Evolutionary conservation across 1,140 invertebrate genomes (phyloP), one percentile per base, ranked within the genome.

Genomic region (Phocides pigmalion): DNA sequence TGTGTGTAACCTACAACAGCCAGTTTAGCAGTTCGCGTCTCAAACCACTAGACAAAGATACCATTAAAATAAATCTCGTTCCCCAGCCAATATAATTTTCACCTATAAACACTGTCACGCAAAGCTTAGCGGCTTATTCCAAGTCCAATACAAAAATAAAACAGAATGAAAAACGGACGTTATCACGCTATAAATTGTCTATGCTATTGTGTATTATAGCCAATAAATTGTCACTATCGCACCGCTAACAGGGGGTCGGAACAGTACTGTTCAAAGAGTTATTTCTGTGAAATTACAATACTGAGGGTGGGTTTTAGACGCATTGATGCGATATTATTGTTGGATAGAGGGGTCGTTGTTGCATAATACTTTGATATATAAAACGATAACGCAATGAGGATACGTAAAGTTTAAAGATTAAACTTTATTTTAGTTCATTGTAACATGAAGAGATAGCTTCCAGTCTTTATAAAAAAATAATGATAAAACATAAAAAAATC

Each of bases 101-200:
- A 35, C 28, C 32, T 14, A 32, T 49, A 37, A 61, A 39, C 44
- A 11, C 32, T 17, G 32, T 37, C n/a, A 20, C 8, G 35, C 28
- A 4, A 14, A 20, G 54, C 54, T 59, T 59, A 59, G 22, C 42
- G 44, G 56, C 44, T 68, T 50, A 62, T 17, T 56, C 28, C 16
- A 66, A 76, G 73, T 77, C 74, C 56, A 44, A 47, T 70, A n/a
- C 66, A 22, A 67, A 70, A 63, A 64, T 63, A 68, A 81, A 81
- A 82, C 69, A 53, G 51, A 49, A 75, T 79, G 72, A 78, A 76
- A 80, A 72, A 79, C 62, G 74, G 63, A 75, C 71, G 68, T 89
- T 88, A 87, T 86, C 85, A 87, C 85, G 72, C 82, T 68, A 84
- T 90, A 90, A 90, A 90, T 88, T 84, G 80, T 80, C 76, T 66